Evolutionary conservation across 1,140 invertebrate species (phyloP), one percentile per base, ranked within the genome.

Genomic region (Drosophila repletoides): DNA sequence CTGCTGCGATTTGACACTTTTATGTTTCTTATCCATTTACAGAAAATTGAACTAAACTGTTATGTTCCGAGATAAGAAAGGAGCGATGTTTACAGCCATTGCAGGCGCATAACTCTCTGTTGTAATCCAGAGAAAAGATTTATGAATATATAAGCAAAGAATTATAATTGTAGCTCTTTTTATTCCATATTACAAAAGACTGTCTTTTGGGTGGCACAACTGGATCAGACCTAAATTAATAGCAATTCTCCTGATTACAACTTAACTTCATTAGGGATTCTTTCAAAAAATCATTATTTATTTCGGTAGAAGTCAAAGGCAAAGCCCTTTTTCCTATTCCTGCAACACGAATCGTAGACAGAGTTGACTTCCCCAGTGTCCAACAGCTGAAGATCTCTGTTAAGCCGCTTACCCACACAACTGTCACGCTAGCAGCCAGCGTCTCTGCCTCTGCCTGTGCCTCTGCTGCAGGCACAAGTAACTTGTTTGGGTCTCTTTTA

Each of bases 401-500:
- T 83, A 86, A 83, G 79, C 79, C 66, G 80, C 74, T 83, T 83
- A 83, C 74, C 70, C 70, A 74, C 80, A 84, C 80, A 83, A 79
- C 65, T 84, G 79, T 77, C 79, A 83, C 79, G 80, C 56, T 58
- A 73, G 56, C 66, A 58, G 65, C 38, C n/a, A n/a, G n/a, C n/a
- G n/a, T n/a, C n/a, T n/a, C n/a, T n/a, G n/a, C n/a, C n/a, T n/a
- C n/a, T n/a, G n/a, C n/a, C n/a, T n/a, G n/a, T n/a, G n/a, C n/a
- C n/a, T 28, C 31, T 40, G 48, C 52, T 33, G 31, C 55, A 48
- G 49, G 48, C 38, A 22, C 70, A 77, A 60, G 70, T 79, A 79
- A 83, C 79, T 74, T 86, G 79, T 86, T 83, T 83, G 40, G n/a
- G 58, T 79, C 60, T 71, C 56, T 67, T 84, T 77, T 59, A 70